Base-by-base conservation (phyloP, 2,888 invertebrate species). In the Zygogramma bicolorata region DNA sequence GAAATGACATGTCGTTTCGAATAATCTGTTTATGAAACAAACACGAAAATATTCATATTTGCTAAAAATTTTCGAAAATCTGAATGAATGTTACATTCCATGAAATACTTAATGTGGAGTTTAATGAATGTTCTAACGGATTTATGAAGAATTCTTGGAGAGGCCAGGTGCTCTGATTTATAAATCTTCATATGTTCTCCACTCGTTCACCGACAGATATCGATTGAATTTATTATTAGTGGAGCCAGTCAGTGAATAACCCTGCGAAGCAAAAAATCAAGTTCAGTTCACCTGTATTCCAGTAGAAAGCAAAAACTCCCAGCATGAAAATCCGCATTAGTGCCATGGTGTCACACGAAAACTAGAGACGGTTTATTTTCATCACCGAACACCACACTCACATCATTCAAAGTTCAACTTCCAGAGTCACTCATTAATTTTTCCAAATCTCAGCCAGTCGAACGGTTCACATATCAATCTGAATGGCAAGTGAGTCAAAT, bases 371-470 rank as follows among this genome's bases (percentile, higher is more conserved):
- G 53, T 42, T 40, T 63, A 46, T 65, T 75, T 73, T 74, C 77
- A 76, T 78, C 77, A 77, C 78, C 63, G 68, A 65, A 68, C 65
- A 72, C 65, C 69, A 29, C 76, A 76, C 76, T 80, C 80, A 80
- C 80, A 80, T 80, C 53, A 72, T 76, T 75, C 65, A 34, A 53
- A 68, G 71, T 60, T 25, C 27, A 67, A 73, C 65, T 73, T 74
- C 62, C 42, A 68, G 15, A 58, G 49, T 66, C 69, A 66, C 73
- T 60, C 58, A 49, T 49, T 15, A 40, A 27, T 49, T 15, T 22
- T 49, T 20, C 25, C 18, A 31, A 31, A 6, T 25, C 29, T 46
- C 10, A 53, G 15, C 53, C 13, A 53, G 10, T 3, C 29, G 31
- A 7, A 15, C 25, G 7, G n/a, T 53, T 67, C n/a, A 66, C 57